phyloP scores from a whole-genome alignment of 37 sponge, comb jelly and placozoan species.

The Ephydatia muelleri region DNA sequence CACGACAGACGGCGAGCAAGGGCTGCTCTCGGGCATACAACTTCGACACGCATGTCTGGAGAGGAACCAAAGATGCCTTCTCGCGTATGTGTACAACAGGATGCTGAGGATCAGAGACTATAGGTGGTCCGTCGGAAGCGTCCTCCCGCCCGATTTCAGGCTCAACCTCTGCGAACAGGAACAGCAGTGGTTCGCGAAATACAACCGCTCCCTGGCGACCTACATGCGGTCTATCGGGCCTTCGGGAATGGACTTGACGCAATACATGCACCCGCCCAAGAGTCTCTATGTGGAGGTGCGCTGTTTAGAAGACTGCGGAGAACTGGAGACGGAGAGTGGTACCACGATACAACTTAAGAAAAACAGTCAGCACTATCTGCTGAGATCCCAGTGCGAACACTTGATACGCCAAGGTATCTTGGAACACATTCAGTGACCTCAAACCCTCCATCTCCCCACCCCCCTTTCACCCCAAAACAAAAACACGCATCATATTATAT shows the following conservation, averaged over 20 bases:
- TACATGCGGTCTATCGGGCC: slow-evolving; percentile 90
- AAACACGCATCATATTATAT: too few species aligned
- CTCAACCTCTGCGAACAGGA: slow-evolving; percentile 84
- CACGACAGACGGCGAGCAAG: slow-evolving; percentile 74
- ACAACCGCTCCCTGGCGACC: slow-evolving; percentile 77
- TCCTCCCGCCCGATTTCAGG: slow-evolving; percentile 81
- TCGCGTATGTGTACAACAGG: slow-evolving; percentile 86
- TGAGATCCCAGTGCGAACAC: slow-evolving; percentile 91
- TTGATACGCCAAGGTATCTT: slow-evolving; percentile 90
- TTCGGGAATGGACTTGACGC: slow-evolving; percentile 80
- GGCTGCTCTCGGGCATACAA: slow-evolving; percentile 81
- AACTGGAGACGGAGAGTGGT: slow-evolving; percentile 93
- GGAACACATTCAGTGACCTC: slow-evolving; percentile 79
- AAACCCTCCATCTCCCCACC: too few species aligned
- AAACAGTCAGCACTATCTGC: slow-evolving; percentile 83
- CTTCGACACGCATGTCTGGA: slow-evolving; percentile 89
- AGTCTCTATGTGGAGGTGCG: slow-evolving; percentile 86
- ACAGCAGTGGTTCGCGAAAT: slow-evolving; percentile 81
- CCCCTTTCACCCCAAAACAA: too few species aligned
- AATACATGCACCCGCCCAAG: slow-evolving; percentile 85
- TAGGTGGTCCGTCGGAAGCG: slow-evolving; percentile 86
- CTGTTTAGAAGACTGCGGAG: slow-evolving; percentile 89
- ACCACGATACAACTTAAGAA: slow-evolving; percentile 73
- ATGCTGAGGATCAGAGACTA: slow-evolving; percentile 59
- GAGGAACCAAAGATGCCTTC: slow-evolving; percentile 86